Evolutionary conservation across 2,888 invertebrate genomes (phyloP).

Genomic region (Deilephila porcellus): DNA sequence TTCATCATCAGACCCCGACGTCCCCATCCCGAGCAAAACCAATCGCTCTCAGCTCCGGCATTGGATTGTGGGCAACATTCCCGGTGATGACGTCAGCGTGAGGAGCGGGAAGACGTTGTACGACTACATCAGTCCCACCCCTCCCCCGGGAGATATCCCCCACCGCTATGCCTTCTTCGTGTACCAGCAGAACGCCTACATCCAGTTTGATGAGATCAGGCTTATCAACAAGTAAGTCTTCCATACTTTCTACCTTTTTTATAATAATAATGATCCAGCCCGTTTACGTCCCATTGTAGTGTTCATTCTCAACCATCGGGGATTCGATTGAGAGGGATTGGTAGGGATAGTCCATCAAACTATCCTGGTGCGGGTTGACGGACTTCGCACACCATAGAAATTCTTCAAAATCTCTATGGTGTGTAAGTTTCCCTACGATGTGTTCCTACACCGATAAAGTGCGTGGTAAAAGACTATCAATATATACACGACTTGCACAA

Average conservation of each 20-base stretch:
- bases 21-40: not conserved
- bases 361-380: too few species aligned
- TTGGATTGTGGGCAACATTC: slow-evolving; percentile 29
- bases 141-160: not conserved
- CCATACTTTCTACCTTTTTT: not conserved
- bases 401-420: too few species aligned
- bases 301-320: too few species aligned
- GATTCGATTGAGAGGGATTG: too few species aligned
- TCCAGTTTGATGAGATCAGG: slow-evolving; percentile 12
- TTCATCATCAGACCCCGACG: slow-evolving; percentile 23
- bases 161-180: slow-evolving; percentile 28
- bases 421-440: too few species aligned
- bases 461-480: too few species aligned
- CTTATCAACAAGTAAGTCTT: slow-evolving; percentile 4
- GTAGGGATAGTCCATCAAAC: too few species aligned
- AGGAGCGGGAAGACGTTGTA: slow-evolving; percentile 5
- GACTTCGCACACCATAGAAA: too few species aligned
- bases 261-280: too few species aligned
- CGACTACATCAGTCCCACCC: slow-evolving; percentile 12
- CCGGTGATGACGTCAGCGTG: slow-evolving; percentile 16
- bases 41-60: slow-evolving; percentile 6
- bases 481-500: too few species aligned
- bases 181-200: slow-evolving; percentile 10
- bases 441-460: too few species aligned
- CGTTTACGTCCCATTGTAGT: too few species aligned